These are phyloP conservation scores for Zaprionus lachaisei DNA, from an alignment of 1,140 invertebrate species.

Conservation along the genomic window DNA sequence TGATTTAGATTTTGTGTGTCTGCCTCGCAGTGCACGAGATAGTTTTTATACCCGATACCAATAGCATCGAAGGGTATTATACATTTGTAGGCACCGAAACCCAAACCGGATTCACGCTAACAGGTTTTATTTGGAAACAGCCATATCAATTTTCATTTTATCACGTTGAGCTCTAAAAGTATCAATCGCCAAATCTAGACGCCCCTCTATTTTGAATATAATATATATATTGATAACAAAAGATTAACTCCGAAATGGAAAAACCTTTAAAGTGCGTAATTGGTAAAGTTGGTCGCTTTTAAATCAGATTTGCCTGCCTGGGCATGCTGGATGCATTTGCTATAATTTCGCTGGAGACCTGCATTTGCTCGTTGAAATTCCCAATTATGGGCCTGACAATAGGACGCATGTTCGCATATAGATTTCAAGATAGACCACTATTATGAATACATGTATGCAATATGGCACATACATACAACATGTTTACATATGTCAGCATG, in stretches of 20 bases:
- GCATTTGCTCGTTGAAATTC: constrained; percentile 4
- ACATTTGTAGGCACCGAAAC: too few species aligned
- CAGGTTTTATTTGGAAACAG: too few species aligned
- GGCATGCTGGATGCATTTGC: not conserved
- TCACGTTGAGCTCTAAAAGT: too few species aligned
- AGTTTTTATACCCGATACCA: not conserved
- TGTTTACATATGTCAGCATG: not conserved
- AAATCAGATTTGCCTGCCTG: not conserved
- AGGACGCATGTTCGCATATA: not conserved
- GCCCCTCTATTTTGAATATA: too few species aligned
- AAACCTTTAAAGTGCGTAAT: too few species aligned
- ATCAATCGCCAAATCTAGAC: too few species aligned
- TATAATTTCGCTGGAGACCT: not conserved
- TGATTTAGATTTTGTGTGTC: not conserved
- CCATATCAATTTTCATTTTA: too few species aligned
- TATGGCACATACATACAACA: not conserved
- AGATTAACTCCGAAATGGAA: not conserved
- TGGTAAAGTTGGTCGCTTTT: not conserved
- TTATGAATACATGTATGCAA: constrained; percentile 6
- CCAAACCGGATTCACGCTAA: too few species aligned
- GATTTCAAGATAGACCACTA: constrained; percentile 2
- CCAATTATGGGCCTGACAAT: constrained; percentile 2
- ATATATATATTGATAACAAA: not conserved
- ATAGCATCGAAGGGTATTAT: too few species aligned
- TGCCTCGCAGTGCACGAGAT: not conserved